Percentiles rank a stretch among this genome's conserved stretches.
Evolutionary conservation across 2,113 vertebrate genomes (phyloP).

Genomic region (Oryzias woworae): DNA sequence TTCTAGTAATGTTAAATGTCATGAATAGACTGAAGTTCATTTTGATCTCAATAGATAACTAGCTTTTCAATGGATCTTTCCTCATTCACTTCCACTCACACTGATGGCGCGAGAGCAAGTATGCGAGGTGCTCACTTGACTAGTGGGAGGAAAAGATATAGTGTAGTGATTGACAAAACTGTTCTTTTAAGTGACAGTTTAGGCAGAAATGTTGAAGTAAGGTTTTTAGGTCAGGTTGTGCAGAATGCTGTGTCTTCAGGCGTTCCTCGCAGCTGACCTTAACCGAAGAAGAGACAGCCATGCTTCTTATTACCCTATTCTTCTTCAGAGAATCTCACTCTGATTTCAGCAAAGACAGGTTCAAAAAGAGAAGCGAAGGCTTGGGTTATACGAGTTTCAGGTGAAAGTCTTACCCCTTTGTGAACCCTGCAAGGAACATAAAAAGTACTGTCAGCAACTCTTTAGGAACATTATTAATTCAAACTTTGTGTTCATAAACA

Average conservation of each 20-base stretch:
- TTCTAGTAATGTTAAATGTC: no score
- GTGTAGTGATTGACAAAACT: constrained; percentile 2
- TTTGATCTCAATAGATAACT: no score
- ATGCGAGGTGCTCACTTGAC: neutral
- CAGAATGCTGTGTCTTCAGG: constrained; percentile 13
- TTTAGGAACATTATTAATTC: no score
- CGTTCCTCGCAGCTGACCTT: constrained; percentile 5
- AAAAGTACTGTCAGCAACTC: no score
- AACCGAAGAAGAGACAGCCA: neutral
- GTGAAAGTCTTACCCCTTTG: no score
- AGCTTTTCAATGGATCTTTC: neutral
- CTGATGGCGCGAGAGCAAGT: neutral
- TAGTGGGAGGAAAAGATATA: neutral
- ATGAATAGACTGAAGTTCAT: no score
- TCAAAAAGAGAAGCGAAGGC: no score
- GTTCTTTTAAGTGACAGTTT: constrained; percentile 4
- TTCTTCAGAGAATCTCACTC: neutral
- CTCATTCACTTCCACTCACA: neutral
- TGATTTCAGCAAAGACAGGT: no score
- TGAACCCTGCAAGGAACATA: no score
- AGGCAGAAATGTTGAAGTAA: constrained; percentile 8
- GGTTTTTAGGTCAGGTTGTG: constrained; percentile 9
- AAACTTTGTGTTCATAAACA: no score
- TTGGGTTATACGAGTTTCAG: no score
- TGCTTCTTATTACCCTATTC: neutral